These are phyloP conservation scores for Axis porcinus DNA, from an alignment of 2,113 vertebrate species.

Conservation along the genomic window DNA sequence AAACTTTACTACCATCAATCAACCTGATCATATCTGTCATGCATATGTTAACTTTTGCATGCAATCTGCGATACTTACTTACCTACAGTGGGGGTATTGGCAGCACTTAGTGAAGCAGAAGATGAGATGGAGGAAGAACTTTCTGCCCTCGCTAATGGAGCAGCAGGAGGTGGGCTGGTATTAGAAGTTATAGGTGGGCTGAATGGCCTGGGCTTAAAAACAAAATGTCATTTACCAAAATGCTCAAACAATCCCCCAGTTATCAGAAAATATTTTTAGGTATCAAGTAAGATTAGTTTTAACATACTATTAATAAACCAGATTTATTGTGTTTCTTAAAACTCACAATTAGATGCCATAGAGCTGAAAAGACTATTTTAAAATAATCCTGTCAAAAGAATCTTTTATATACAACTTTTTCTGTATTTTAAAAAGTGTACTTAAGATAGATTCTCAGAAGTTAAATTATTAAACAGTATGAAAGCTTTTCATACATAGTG, in stretches of 20 bases:
- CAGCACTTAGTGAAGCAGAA: slow-evolving; percentile 92
- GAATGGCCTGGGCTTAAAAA: slow-evolving; percentile 91
- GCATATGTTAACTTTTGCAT: not conserved
- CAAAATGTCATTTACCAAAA: slow-evolving; percentile 59
- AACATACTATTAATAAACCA: slow-evolving; percentile 18
- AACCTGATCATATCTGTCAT: not conserved
- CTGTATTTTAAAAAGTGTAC: not conserved
- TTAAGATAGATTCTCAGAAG: slow-evolving; percentile 13
- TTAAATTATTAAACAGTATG: not conserved
- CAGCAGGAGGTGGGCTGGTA: slow-evolving; percentile 90
- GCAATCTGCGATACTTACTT: slow-evolving; percentile 65
- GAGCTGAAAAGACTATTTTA: not conserved
- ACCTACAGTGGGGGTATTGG: slow-evolving; percentile 97
- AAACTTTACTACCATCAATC: not conserved
- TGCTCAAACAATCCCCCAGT: not conserved
- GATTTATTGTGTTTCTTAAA: slow-evolving; percentile 3
- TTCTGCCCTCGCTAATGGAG: slow-evolving; percentile 94
- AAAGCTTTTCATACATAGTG: not conserved
- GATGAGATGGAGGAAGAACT: slow-evolving; percentile 98
- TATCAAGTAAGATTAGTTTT: not conserved
- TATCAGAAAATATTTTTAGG: not conserved
- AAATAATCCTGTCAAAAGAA: slow-evolving; percentile 1
- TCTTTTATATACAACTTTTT: not conserved
- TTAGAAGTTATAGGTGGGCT: slow-evolving; percentile 89
- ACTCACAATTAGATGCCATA: not conserved